Conservation (phyloP, 2,113 vertebrate species). For the Talpa occidentalis region DNA sequence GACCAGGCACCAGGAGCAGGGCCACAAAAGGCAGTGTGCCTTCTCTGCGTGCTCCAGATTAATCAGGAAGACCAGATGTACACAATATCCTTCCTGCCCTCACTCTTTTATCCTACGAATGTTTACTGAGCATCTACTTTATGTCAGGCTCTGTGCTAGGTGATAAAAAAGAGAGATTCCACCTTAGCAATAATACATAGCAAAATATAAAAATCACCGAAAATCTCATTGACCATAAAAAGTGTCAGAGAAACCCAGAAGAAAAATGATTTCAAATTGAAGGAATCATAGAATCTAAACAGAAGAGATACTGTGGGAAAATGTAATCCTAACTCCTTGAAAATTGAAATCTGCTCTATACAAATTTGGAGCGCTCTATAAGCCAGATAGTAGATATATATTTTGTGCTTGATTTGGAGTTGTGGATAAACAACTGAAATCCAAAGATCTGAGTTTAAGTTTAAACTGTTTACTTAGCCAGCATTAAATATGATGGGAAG, state of each 20-base stretch:
- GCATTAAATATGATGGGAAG: not conserved
- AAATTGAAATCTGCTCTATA: not conserved
- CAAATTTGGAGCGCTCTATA: not conserved
- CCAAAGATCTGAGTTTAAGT: not conserved
- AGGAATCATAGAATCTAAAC: not conserved
- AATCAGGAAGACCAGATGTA: not conserved
- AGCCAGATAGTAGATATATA: not conserved
- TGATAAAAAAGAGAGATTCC: not conserved
- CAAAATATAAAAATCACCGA: conserved; percentile 4
- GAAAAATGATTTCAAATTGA: conserved; percentile 24
- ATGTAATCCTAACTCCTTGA: not conserved
- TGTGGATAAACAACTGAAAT: conserved; percentile 25
- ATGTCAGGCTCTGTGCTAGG: not conserved
- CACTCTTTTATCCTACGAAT: not conserved
- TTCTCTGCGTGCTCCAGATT: not conserved
- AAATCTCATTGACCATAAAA: not conserved
- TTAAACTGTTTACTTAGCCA: not conserved
- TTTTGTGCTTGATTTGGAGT: not conserved
- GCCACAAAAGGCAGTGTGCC: accelerated
- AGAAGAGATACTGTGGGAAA: not conserved
- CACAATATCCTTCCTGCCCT: not conserved
- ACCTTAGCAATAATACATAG: not conserved
- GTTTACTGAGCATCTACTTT: not conserved
- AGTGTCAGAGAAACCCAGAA: not conserved
- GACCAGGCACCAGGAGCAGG: not conserved